Evolutionary conservation across 2,888 invertebrate genomes (phyloP).

Genomic region (Apotomis betuletana): DNA sequence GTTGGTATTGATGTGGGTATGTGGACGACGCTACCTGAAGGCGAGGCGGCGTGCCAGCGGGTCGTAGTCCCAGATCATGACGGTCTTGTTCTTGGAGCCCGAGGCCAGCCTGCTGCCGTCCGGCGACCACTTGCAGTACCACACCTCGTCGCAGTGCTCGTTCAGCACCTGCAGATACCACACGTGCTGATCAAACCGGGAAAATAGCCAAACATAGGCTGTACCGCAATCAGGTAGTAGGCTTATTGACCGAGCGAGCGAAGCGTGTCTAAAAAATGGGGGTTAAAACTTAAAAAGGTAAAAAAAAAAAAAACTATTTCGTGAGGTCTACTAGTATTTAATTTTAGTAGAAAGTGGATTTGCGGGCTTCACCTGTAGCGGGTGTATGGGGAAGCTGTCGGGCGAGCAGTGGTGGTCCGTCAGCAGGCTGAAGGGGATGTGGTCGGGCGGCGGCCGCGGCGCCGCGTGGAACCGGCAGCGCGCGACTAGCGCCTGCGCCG

Average conservation of each 20-base stretch:
- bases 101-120: conserved; percentile 97
- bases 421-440: conserved; percentile 86
- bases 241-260: too few species aligned
- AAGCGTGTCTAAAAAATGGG: too few species aligned
- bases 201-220: not conserved
- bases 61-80: conserved; percentile 98
- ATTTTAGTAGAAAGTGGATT: too few species aligned
- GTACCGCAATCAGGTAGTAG: too few species aligned
- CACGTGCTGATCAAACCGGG: not conserved
- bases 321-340: too few species aligned
- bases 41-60: conserved; percentile 87
- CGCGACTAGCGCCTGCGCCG: conserved; percentile 87
- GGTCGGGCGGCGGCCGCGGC: conserved; percentile 58
- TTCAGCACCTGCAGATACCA: conserved; percentile 86
- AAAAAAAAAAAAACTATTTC: too few species aligned
- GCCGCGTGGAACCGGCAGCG: conserved; percentile 95
- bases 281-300: too few species aligned
- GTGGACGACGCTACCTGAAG: conserved; percentile 68
- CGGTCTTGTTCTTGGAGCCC: conserved; percentile 97
- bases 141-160: conserved; percentile 99
- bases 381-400: conserved; percentile 93
- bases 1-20: too few species aligned
- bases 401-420: conserved; percentile 96
- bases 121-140: conserved; percentile 99
- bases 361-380: conserved; percentile 85